Conservation (phyloP, 2,113 vertebrate species). For the Ophthalmolycus amberensis region DNA sequence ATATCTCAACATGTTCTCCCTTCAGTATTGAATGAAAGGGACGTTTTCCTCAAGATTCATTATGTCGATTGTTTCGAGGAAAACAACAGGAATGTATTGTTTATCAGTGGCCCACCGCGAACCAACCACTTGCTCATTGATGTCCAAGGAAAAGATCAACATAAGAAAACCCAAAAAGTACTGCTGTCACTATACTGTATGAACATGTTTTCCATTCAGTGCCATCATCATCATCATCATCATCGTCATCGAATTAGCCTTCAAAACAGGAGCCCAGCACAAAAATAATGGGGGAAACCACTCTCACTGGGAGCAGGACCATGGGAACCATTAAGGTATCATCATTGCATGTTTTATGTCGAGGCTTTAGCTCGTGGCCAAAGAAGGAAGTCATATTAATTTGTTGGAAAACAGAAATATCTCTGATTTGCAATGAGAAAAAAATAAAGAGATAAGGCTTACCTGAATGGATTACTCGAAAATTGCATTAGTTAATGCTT, state of each 20-base stretch:
- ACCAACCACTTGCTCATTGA: neutral
- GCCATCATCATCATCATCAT: neutral
- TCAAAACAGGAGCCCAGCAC: neutral
- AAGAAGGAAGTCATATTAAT: neutral
- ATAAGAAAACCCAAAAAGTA: neutral
- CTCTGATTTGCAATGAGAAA: neutral
- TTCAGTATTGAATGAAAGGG: neutral
- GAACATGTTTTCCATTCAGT: neutral
- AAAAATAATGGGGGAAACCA: neutral
- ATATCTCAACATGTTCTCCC: neutral
- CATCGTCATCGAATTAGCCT: neutral
- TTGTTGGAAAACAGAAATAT: neutral
- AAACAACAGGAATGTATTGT: neutral
- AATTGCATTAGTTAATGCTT: neutral
- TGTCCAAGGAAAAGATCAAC: neutral
- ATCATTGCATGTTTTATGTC: neutral
- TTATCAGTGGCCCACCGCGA: neutral
- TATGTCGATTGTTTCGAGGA: neutral
- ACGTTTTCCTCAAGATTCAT: neutral
- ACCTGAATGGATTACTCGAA: neutral
- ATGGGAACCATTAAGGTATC: neutral
- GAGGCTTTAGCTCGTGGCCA: neutral
- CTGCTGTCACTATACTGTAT: no score
- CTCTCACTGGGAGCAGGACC: neutral
- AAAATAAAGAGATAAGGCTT: neutral